A percentile compares a stretch with the other conserved stretches of the same genome.
phyloP scores from a whole-genome alignment of 2,113 vertebrate genomes.

The Mungos mungo region DNA sequence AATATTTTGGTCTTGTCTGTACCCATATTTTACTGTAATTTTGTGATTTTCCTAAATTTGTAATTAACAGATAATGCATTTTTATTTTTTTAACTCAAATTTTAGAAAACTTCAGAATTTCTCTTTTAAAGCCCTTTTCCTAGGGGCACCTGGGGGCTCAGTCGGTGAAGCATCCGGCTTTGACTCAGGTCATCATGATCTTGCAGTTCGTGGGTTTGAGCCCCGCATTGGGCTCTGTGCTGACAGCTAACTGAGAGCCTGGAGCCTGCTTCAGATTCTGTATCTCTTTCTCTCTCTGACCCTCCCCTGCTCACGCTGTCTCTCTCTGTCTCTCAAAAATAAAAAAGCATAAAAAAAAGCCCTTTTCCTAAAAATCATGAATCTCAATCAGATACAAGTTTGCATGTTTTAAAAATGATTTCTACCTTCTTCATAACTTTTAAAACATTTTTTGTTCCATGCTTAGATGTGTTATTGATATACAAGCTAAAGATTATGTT shows the following conservation, averaged over 20 bases:
- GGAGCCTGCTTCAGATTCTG: no score
- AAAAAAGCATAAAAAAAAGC: no score
- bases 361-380: background rate
- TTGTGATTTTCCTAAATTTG: background rate
- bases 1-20: background rate
- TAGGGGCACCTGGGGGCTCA: no score
- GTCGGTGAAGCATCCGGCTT: no score
- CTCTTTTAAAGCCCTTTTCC: background rate
- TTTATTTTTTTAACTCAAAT: background rate
- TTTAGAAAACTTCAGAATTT: conserved; percentile 7
- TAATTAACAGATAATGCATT: background rate
- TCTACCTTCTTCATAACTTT: background rate
- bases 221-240: no score
- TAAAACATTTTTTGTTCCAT: background rate
- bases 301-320: no score
- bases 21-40: background rate
- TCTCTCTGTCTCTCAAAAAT: no score
- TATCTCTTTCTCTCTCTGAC: no score
- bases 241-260: no score
- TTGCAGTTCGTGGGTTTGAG: no score
- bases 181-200: no score
- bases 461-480: background rate
- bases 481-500: background rate
- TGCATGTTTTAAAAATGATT: background rate
- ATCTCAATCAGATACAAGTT: background rate